A percentile compares a stretch with the other conserved stretches of the same genome.
Evolutionary conservation across 92 coral and sea anemone species (phyloP).

Genomic region (Zoanthus solanderi): DNA sequence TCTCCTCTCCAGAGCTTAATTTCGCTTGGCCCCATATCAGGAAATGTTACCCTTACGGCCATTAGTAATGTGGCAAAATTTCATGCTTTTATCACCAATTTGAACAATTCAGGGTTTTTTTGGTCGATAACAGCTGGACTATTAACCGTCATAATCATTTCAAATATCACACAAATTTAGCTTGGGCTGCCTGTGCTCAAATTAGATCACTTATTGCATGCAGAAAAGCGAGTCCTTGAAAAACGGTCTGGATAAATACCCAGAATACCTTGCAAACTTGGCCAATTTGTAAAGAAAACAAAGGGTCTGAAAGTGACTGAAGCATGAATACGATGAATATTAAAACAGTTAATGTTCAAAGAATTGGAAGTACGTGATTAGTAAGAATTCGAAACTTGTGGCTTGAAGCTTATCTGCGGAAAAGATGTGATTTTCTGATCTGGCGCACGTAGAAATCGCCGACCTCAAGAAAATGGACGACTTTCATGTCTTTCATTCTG

Average conservation of each 20-base stretch:
- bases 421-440: slow-evolving; percentile 11
- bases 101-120: no score
- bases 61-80: no score
- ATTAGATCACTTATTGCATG: not conserved
- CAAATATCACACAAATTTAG: no score
- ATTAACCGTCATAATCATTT: no score
- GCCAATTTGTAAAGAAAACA: slow-evolving; percentile 25
- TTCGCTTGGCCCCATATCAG: no score
- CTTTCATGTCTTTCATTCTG: slow-evolving; percentile 12
- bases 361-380: not conserved
- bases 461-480: slow-evolving; percentile 7
- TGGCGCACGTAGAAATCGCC: not conserved
- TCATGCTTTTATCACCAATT: no score
- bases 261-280: slow-evolving; percentile 19
- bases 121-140: no score
- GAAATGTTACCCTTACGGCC: no score
- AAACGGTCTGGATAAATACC: not conserved
- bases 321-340: no score
- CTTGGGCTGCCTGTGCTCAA: not conserved
- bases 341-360: not conserved
- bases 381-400: not conserved
- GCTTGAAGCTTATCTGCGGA: not conserved
- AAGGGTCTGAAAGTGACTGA: not conserved
- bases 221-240: not conserved
- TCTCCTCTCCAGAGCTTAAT: no score